phyloP scores from a whole-genome alignment of 2,797 vertebrate genomes.

The Podarcis siculus region DNA sequence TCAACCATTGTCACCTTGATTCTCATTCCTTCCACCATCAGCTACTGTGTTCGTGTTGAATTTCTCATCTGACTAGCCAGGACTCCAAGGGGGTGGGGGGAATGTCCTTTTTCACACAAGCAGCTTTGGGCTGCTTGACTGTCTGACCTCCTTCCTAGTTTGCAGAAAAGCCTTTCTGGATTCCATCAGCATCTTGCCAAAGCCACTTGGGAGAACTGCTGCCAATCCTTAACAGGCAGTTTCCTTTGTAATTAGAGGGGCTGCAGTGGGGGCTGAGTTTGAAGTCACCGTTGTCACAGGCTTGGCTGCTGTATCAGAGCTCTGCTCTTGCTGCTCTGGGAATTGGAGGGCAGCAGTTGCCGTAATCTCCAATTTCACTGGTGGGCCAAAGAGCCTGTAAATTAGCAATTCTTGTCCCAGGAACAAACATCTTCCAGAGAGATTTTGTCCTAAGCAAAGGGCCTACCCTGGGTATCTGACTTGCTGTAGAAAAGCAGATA shows the following conservation, averaged over 20 bases:
- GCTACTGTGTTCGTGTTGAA: background rate
- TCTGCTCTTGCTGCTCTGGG: background rate
- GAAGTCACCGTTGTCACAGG: background rate
- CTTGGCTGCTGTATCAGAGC: no score
- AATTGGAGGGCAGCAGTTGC: background rate
- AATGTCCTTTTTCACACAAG: background rate
- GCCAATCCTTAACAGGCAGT: slow-evolving; percentile 31
- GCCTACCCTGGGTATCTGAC: background rate
- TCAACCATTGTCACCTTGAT: background rate
- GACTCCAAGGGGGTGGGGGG: background rate
- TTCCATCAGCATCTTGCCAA: slow-evolving; percentile 37
- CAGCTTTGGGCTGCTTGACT: background rate
- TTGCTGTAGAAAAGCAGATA: background rate
- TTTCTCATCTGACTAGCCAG: background rate
- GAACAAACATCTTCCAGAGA: background rate
- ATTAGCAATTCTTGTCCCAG: no score
- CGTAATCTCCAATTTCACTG: background rate
- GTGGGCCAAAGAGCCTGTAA: background rate
- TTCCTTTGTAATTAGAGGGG: slow-evolving; percentile 47
- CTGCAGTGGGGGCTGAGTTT: background rate
- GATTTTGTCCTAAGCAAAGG: background rate
- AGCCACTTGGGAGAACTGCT: slow-evolving; percentile 15
- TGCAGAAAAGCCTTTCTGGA: background rate
- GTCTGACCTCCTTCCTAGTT: background rate
- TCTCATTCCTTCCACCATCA: background rate